Conservation (phyloP, 2,888 invertebrate species). For the Orchestes rusci region DNA sequence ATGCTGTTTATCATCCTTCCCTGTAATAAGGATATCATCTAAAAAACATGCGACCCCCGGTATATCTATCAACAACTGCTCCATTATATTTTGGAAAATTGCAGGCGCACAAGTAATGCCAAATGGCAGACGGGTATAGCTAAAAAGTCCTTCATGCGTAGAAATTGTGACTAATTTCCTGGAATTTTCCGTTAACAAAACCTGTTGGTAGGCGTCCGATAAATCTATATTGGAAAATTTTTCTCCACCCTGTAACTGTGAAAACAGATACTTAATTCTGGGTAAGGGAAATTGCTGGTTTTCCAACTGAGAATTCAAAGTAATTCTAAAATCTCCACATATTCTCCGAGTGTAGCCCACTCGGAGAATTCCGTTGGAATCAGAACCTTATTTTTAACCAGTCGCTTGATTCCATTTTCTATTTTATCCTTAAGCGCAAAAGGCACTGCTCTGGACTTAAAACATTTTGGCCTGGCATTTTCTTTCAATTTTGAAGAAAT, state of each 20-base stretch:
- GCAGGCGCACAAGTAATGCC: conserved; percentile 33
- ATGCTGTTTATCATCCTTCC: conserved; percentile 12
- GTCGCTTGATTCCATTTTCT: conserved; percentile 15
- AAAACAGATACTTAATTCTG: neutral
- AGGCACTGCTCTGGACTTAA: conserved; percentile 17
- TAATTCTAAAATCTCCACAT: conserved; percentile 9
- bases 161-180: conserved; percentile 25
- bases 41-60: conserved; percentile 17
- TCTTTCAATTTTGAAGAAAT: conserved; percentile 13
- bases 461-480: conserved; percentile 16
- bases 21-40: conserved; percentile 14
- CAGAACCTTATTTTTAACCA: conserved; percentile 16
- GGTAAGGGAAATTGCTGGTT: conserved; percentile 3
- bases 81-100: conserved; percentile 34
- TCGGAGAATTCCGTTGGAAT: conserved; percentile 14
- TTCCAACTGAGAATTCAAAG: conserved; percentile 5
- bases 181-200: conserved; percentile 1
- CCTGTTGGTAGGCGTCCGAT: conserved; percentile 3
- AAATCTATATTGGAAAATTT: conserved; percentile 6
- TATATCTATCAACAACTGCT: conserved; percentile 28
- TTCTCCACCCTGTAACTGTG: conserved; percentile 2
- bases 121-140: conserved; percentile 29
- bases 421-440: conserved; percentile 22
- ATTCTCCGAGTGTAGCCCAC: conserved; percentile 10
- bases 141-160: conserved; percentile 31